Evolutionary conservation across 2,888 invertebrate genomes (phyloP), one percentile per base, ranked within the genome.

Genomic region (Villa cingulata): DNA sequence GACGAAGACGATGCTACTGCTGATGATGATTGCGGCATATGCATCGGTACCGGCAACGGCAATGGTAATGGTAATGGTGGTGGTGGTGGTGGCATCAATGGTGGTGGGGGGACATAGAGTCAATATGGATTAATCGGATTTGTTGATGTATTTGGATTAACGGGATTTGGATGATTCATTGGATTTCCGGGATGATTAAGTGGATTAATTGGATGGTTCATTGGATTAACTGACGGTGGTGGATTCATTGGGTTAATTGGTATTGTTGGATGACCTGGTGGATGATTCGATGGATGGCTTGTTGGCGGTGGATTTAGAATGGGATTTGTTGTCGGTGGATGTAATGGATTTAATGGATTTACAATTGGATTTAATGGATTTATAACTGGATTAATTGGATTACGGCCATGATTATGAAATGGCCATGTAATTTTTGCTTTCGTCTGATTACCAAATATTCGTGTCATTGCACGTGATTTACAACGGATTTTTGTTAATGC

Each of bases 401-500:
- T 32, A 12, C 29, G 7, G 12, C 29, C 29, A 37, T 37, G 37
- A 37, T n/a, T 16, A 37, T 37, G 37, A 37, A 37, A 16, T 16
- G 37, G 16, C n/a, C 16, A 37, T 37, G 37, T 37, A n/a, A 37
- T n/a, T 37, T 37, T 37, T 12, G 17, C 17, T 37, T 37, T 37
- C 16, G 37, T 37, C 16, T 37, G n/a, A 37, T 37, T 37, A 37
- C 14, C 37, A 17, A 37, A 23, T 14, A 17, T 9, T 34, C 32
- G 17, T 16, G 41, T 41, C 12, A 41, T 50, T 15, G 48, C 50
- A 18, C 51, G 34, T 14, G 50, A 50, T 40, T 40, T 41, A 29
- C 53, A 53, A 23, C 51, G 50, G 6, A 36, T 36, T 27, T 46
- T 48, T 32, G 29, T 32, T 19, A 38, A 14, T 43, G 46, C 39